A percentile compares a stretch with the other conserved stretches of the same genome.
Conservation (phyloP, 2,888 invertebrate species). For the Buathra laborator region DNA sequence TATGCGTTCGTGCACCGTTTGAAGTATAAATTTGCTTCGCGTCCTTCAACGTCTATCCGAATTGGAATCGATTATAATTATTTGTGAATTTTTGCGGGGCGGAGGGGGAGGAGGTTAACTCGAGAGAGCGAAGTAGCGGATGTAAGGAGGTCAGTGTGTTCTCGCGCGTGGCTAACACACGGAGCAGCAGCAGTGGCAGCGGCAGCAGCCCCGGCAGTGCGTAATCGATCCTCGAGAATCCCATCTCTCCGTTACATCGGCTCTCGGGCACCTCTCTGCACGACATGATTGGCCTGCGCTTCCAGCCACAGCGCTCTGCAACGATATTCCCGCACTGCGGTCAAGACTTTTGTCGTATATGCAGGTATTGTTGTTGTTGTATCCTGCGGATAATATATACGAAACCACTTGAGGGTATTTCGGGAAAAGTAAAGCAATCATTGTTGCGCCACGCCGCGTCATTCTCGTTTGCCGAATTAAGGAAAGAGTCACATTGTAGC, state of each 20-base stretch:
- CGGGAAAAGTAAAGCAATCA: not conserved
- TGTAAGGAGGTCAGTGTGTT: slow-evolving; percentile 70
- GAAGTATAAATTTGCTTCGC: slow-evolving; percentile 51
- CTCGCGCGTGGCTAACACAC: slow-evolving; percentile 33
- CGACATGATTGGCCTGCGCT: slow-evolving; percentile 78
- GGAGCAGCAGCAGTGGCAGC: not conserved
- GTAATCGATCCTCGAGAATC: slow-evolving; percentile 60
- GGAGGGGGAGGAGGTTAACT: not conserved
- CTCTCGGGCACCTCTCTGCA: slow-evolving; percentile 62
- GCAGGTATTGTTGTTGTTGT: slow-evolving; percentile 77
- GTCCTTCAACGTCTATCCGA: slow-evolving; percentile 55
- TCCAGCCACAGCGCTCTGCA: slow-evolving; percentile 73
- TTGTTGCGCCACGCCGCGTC: slow-evolving; percentile 25
- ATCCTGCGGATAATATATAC: not conserved
- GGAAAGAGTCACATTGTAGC: slow-evolving; percentile 1
- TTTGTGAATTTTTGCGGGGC: slow-evolving; percentile 1
- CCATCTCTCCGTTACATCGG: slow-evolving; percentile 58
- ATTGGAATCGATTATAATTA: not conserved
- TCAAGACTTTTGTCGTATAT: slow-evolving; percentile 79
- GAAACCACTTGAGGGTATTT: not conserved
- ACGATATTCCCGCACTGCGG: slow-evolving; percentile 77
- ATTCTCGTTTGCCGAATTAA: slow-evolving; percentile 46
- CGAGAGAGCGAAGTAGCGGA: not conserved
- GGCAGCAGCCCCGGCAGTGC: not conserved
- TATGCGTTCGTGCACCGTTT: slow-evolving; percentile 46